A percentile compares a stretch with the other conserved stretches of the same genome.
Conservation (phyloP, 2,888 invertebrate genomes). For the Macrophya annulata region DNA sequence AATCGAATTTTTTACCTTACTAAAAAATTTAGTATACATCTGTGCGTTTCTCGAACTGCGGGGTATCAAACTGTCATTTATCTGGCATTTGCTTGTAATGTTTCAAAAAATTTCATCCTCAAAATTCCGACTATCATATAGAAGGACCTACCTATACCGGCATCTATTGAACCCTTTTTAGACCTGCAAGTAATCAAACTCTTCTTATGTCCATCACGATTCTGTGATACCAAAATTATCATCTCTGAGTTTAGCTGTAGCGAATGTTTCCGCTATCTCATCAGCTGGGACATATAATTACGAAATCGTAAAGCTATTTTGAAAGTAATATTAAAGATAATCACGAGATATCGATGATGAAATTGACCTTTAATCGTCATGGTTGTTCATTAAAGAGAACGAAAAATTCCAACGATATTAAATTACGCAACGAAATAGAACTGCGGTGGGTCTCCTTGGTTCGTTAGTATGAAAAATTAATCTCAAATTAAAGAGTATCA, state of each 20-base stretch:
- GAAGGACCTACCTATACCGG: background rate
- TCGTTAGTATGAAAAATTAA: background rate
- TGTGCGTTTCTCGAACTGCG: background rate
- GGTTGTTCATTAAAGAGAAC: too few species aligned
- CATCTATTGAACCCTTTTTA: background rate
- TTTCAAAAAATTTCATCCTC: background rate
- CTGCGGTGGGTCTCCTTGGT: background rate
- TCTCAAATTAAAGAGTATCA: background rate
- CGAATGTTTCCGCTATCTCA: background rate
- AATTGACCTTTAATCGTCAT: background rate
- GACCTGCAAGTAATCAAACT: background rate
- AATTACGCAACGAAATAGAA: background rate
- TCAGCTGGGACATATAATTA: background rate
- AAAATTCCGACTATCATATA: background rate
- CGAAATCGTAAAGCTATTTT: slow-evolving; percentile 1
- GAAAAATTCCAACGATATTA: background rate
- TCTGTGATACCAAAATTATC: background rate
- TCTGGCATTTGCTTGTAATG: background rate
- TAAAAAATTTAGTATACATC: slow-evolving; percentile 10
- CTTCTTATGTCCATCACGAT: background rate
- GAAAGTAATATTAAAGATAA: background rate
- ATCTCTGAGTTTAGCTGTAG: background rate
- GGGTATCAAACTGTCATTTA: background rate
- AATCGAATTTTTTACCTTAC: background rate
- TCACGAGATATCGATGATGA: background rate